These are phyloP conservation scores for Patella pellucida DNA, from an alignment of 2,888 invertebrate species.

Conservation along the genomic window DNA sequence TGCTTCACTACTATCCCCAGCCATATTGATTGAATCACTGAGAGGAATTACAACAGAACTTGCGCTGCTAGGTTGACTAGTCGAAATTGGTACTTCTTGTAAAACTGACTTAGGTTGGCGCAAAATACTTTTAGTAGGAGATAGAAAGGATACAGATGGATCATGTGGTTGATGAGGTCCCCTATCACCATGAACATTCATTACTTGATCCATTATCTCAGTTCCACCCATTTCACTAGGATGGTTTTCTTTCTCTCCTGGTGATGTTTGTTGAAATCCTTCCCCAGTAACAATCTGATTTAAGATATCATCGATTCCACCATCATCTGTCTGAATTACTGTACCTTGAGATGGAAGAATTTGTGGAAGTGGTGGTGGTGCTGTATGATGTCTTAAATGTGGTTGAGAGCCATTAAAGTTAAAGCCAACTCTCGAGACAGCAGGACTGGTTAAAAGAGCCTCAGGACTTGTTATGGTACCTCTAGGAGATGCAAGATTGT, in stretches of 20 bases:
- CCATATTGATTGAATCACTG: background rate
- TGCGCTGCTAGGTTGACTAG: background rate
- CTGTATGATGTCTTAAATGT: conserved; percentile 13
- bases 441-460: conserved; percentile 13
- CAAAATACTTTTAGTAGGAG: background rate
- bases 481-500: conserved; percentile 15
- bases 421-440: background rate
- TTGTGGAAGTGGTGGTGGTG: conserved; percentile 22
- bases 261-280: background rate
- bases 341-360: background rate
- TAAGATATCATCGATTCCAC: background rate
- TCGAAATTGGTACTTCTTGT: background rate
- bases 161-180: background rate
- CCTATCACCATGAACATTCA: background rate
- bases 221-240: no score
- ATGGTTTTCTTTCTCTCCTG: background rate
- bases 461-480: conserved; percentile 26
- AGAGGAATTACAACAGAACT: conserved; percentile 1
- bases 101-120: background rate
- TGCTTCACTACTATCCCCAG: no score
- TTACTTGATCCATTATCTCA: no score
- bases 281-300: conserved; percentile 14
- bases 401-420: conserved; percentile 13
- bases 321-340: background rate
- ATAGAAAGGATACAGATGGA: background rate